Evolutionary conservation across 2,113 vertebrate genomes (phyloP), one percentile per base, ranked within the genome.

Genomic region (Limnothrissa miodon): DNA sequence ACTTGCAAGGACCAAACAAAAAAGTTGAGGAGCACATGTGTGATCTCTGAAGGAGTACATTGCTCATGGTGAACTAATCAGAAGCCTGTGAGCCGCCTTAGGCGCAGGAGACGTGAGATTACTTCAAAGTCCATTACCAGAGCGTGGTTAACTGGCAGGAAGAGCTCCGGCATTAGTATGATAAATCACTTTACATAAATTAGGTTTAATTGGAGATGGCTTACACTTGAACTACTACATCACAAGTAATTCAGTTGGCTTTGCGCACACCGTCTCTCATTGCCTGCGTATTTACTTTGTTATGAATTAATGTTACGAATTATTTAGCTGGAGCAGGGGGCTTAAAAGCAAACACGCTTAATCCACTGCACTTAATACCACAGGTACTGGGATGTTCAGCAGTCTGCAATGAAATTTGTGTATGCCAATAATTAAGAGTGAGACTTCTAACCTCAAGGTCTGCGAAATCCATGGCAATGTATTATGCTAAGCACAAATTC

Each of bases 141-240:
- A 66, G 10, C 29, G 66, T 74, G 9, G 66, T 33, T 74, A 74
- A 74, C 66, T 13, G 25, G 66, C 66, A 74, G 66, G 66, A 74
- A 74, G 66, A 36, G 25, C 29, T 13, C 7, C 66, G 33, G 11
- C 33, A 39, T 74, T 74, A 74, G 66, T 33, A 74, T 74, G 66
- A 74, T 11, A 74, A 74, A 74, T 74, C 66, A 74, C 66, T 74
- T 74, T 74, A 74, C 66, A 74, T 74, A 74, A 33, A 74, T 74
- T 74, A 74, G 66, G 10, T 74, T 74, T 74, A 74, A 66, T 66
- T 66, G n/a, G 25, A 74, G 66, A 74, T 74, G 66, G 29, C 66
- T 74, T 74, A 74, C 66, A 74, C 25, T 33, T 74, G 66, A 74
- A 66, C n/a, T 25, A 74, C 66, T 33, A 25, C 2, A 25, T 29